phyloP scores from a whole-genome alignment of 1,140 invertebrate genomes.

The Geopemphigus sp. region DNA sequence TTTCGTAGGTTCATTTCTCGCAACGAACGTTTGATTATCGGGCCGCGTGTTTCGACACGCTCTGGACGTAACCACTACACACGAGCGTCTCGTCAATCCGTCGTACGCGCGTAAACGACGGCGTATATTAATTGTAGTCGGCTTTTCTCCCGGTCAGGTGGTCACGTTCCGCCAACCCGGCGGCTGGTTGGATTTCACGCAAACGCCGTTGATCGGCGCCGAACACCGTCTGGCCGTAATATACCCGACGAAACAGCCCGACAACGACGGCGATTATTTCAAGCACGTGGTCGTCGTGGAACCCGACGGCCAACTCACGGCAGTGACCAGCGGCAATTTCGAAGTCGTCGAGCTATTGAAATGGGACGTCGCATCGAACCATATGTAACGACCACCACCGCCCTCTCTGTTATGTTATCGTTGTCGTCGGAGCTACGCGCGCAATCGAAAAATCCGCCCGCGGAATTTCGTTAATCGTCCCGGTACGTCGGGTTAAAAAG shows the following conservation, averaged over 20 bases:
- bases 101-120: too few relatives aligned
- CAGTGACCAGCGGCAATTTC: slow-evolving; percentile 7
- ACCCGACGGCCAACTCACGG: not conserved
- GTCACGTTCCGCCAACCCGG: not conserved
- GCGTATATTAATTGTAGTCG: too few relatives aligned
- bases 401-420: too few relatives aligned
- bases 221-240: slow-evolving; percentile 11
- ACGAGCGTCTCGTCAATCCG: too few relatives aligned
- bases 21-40: too few relatives aligned
- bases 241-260: not conserved
- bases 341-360: slow-evolving; percentile 14
- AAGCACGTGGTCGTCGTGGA: slow-evolving; percentile 5
- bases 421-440: too few relatives aligned
- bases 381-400: slow-evolving; percentile 2
- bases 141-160: not conserved
- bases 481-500: too few relatives aligned
- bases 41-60: too few relatives aligned
- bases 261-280: not conserved
- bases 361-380: slow-evolving; percentile 1
- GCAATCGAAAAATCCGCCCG: too few relatives aligned
- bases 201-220: slow-evolving; percentile 6
- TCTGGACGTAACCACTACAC: too few relatives aligned
- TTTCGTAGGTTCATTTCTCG: too few relatives aligned
- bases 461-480: too few relatives aligned
- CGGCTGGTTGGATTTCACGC: slow-evolving; percentile 24